Base-by-base conservation (phyloP, 1,140 invertebrate species). In the Dreissena rostriformis region DNA sequence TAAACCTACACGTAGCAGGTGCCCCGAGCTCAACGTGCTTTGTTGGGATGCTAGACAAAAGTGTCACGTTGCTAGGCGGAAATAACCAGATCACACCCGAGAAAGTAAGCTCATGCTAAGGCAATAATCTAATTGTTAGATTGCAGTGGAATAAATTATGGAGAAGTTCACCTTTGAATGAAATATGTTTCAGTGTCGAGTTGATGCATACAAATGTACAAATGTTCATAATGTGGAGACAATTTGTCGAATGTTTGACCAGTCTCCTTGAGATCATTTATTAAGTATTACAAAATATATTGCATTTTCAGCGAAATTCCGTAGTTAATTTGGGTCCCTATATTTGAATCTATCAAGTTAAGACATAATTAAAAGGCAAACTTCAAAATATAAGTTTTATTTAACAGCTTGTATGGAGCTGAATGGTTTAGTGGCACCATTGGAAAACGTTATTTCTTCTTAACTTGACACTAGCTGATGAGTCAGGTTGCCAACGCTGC, bases 11-110 rank as follows among this genome's bases (percentile, higher is more conserved):
- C 26, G 85, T 96, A 0, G 92, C 94, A 81, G 94, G 95, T 5
- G 91, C 92, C 0, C 94, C 95, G 0, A 93, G 92, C 53, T 95
- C 95, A 0, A 85, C 95, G 0, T 96, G 96, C 87, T 95, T 94
- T 26, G 86, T 96, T 19, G 95, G 95, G 0, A 94, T 94, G 0
- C 93, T 96, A 0, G 96, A 96, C 90, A 95, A 95, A 83, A 95
- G 95, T 66, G 94, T 95, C 0, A 93, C 93, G 66, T 94, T 95
- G 72, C 88, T 95, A 49, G 92, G 91, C 6, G 91, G 91, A 39
- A 85, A 91, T 53, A 90, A 92, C 61, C 91, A 93, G 74, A 85
- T 94, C 1, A 93, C 88, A 8, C 88, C 89, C 39, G 86, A 89
- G 39, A 89, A 90, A 85, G 92, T 93, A 67, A 49, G 55, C 29